Evolutionary conservation across 2,888 invertebrate species (phyloP), one percentile per base, ranked within the genome.

Genomic region (Subacronicta megacephala): DNA sequence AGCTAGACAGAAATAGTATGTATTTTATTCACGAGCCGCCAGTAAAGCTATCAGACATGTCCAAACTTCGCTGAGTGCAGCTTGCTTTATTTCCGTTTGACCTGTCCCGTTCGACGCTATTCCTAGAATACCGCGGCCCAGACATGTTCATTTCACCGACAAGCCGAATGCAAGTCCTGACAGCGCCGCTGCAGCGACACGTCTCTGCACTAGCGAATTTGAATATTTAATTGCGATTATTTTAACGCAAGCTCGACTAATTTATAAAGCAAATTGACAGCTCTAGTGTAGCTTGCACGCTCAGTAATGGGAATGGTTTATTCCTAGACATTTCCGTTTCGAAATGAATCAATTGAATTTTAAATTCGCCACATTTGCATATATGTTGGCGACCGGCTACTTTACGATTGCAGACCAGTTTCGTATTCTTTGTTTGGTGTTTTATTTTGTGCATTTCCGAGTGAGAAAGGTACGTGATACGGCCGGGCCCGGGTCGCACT

Each of bases 1-100:
- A 82, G 74, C 70, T 77, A 75, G 58, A 75, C 83, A 80, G 78
- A 83, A 88, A 88, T 86, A 83, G 82, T 79, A 72, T 85, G 81
- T 89, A 90, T 90, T 89, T 91, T 89, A 91, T 91, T 91, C 90
- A 91, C 79, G 81, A 89, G 86, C 88, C 84, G 86, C 85, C 87
- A 84, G 85, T 81, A 81, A 81, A 87, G 85, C 90, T 88, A 89
- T 90, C 89, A 89, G 91, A 90, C 90, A 88, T 88, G 92, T 92
- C 90, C 89, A 89, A 92, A 92, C 84, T 93, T 88, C 81, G 86
- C 81, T 87, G 90, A 91, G 90, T 90, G 89, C 90, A 90, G 89
- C 82, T 83, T 85, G 90, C 88, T 92, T 91, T 93, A 92, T 92
- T 92, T 93, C 91, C 92, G 92, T 90, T 90, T 87, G 92, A 92